phyloP scores from a whole-genome alignment of 2,113 vertebrate species.

The Spermophilus dauricus region DNA sequence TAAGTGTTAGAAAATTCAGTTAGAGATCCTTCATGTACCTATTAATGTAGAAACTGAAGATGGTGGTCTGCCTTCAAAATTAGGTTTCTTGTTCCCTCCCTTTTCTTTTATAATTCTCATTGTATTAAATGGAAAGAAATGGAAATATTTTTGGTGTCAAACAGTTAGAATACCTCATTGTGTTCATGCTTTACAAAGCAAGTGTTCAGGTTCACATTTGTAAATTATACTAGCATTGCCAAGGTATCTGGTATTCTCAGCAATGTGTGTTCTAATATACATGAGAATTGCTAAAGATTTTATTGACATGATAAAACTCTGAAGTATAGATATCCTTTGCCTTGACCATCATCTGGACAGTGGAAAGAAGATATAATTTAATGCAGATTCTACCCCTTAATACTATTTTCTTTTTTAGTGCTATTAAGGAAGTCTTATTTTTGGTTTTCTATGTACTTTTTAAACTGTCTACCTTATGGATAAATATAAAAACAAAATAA shows the following conservation, averaged over 20 bases:
- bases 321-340: background rate
- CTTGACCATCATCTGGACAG: background rate
- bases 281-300: constrained; percentile 26
- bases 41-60: background rate
- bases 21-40: background rate
- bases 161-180: constrained; percentile 19
- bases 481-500: background rate
- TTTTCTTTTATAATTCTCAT: constrained; percentile 44
- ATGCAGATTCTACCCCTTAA: background rate
- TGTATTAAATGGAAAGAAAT: background rate
- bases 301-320: constrained; percentile 22
- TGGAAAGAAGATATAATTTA: constrained; percentile 33
- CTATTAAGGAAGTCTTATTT: background rate
- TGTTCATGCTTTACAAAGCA: background rate
- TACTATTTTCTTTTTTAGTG: background rate
- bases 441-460: background rate
- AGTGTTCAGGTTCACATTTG: constrained; percentile 33
- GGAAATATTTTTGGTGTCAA: constrained; percentile 25
- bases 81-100: background rate
- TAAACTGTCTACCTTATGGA: background rate
- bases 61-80: constrained; percentile 31
- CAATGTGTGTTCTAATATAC: background rate
- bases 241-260: background rate
- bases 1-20: constrained; percentile 23
- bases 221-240: background rate